Base-by-base conservation (phyloP, 2,797 vertebrate species). In the Pogoniulus pusillus region DNA sequence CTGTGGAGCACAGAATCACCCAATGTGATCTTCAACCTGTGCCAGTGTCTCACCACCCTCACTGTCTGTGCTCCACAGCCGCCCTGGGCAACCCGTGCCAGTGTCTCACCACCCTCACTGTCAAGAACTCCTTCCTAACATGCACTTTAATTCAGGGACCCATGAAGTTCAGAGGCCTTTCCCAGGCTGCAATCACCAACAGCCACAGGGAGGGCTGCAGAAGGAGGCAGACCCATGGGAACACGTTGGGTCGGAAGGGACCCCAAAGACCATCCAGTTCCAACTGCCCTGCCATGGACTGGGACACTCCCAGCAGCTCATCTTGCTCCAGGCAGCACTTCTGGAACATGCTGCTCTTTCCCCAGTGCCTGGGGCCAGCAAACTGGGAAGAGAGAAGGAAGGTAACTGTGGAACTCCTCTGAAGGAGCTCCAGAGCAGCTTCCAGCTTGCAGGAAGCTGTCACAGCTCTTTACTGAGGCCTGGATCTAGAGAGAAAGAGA, bases 121-220 rank as follows among this genome's bases (percentile, higher is more conserved):
- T 6, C 14, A 41, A 41, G 6, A 41, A 41, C 41, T 41, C 16
- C 41, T 41, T 41, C 41, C 41, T 41, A 41, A 16, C 16, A 41
- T 14, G 41, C 41, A 41, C 41, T 41, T 41, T 41, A 16, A 41
- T 14, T 23, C 51, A 29, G 58, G 58, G 64, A 60, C 57, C 78
- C 69, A 57, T 27, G 35, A 86, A 86, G 88, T 85, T 88, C 86
- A 91, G 93, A 91, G 90, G 58, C 64, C 62, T 85, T 57, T 43
- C 8, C 2, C 10, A 16, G 4, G 49, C 1, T 84, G 68, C 90
- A 84, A 78, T 68, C 54, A 88, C 79, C 88, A 92, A 70, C 73
- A 87, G 54, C 53, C 80, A 75, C 81, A 20, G 47, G 73, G 60
- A 57, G 6, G 26, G 62, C 63, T 77, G 60, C 69, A 84, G 65